Evolutionary conservation across 2,797 vertebrate species (phyloP).

Genomic region (Hydrolagus colliei): DNA sequence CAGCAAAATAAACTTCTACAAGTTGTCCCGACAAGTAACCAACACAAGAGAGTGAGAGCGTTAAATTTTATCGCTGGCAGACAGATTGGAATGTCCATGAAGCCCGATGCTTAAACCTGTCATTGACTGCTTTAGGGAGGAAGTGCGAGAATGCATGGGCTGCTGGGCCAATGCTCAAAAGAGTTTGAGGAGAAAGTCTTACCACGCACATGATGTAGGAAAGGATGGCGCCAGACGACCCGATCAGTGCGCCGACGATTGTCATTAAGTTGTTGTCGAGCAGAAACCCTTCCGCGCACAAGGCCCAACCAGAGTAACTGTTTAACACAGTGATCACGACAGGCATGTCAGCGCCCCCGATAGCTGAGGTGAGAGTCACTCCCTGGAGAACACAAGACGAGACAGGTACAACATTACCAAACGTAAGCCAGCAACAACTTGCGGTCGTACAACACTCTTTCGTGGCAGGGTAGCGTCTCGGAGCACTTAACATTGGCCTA

Average conservation of each 20-base stretch:
- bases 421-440: background rate
- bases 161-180: background rate
- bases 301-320: slow-evolving; percentile 68
- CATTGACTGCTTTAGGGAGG: background rate
- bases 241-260: slow-evolving; percentile 59
- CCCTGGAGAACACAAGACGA: slow-evolving; percentile 45
- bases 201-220: slow-evolving; percentile 69
- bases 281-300: slow-evolving; percentile 67
- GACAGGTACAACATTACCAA: background rate
- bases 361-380: slow-evolving; percentile 65
- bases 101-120: background rate
- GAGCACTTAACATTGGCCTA: too few relatives aligned
- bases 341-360: slow-evolving; percentile 68
- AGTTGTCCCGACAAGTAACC: too few relatives aligned
- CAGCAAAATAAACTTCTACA: too few relatives aligned
- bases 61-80: too few relatives aligned
- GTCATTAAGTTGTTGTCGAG: slow-evolving; percentile 68
- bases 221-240: slow-evolving; percentile 66
- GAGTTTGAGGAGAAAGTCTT: slow-evolving; percentile 39
- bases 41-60: too few relatives aligned
- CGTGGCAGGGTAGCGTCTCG: background rate
- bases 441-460: background rate
- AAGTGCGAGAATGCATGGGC: background rate
- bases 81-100: too few relatives aligned
- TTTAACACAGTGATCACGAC: slow-evolving; percentile 68